Percentiles rank a stretch among this genome's conserved stretches.
These are phyloP conservation scores for Toxotes chatareus DNA, from an alignment of 2,113 vertebrate genomes.

Conservation along the genomic window DNA sequence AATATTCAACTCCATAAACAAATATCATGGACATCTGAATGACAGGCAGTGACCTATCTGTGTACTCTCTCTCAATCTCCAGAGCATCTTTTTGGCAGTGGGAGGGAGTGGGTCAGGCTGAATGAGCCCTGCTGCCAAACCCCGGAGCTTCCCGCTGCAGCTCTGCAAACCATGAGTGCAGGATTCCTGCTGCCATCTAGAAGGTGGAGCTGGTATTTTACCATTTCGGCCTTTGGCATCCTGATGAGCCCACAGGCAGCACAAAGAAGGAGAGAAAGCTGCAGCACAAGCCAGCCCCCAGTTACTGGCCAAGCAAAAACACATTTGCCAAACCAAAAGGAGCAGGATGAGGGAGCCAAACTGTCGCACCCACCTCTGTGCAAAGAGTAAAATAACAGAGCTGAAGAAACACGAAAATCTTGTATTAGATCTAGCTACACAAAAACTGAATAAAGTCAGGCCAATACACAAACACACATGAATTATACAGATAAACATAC, in stretches of 20 bases:
- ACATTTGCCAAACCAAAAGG: constrained; percentile 53
- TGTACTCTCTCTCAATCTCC: constrained; percentile 33
- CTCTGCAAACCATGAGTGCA: constrained; percentile 14
- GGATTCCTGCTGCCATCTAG: constrained; percentile 37
- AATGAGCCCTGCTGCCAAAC: constrained; percentile 51
- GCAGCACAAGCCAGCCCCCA: constrained; percentile 25
- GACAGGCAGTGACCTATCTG: constrained; percentile 50
- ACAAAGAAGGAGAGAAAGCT: constrained; percentile 26
- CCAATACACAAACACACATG: constrained; percentile 15
- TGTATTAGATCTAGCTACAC: not conserved
- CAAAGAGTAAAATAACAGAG: constrained; percentile 30
- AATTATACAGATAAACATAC: constrained; percentile 7
- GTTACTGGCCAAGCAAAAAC: constrained; percentile 34
- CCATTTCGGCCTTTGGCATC: constrained; percentile 52
- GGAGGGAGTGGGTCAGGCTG: constrained; percentile 32
- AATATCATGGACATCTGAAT: constrained; percentile 46
- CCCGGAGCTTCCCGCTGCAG: constrained; percentile 50
- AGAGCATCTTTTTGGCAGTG: constrained; percentile 61
- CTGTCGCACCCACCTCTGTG: constrained; percentile 33
- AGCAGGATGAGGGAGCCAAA: constrained; percentile 28
- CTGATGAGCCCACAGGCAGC: constrained; percentile 22
- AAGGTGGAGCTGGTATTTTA: constrained; percentile 63
- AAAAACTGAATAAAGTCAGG: constrained; percentile 15
- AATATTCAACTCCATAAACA: constrained; percentile 25
- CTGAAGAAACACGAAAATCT: not conserved